Evolutionary conservation across 2,888 invertebrate genomes (phyloP).

Genomic region (Gryllus longicercus): DNA sequence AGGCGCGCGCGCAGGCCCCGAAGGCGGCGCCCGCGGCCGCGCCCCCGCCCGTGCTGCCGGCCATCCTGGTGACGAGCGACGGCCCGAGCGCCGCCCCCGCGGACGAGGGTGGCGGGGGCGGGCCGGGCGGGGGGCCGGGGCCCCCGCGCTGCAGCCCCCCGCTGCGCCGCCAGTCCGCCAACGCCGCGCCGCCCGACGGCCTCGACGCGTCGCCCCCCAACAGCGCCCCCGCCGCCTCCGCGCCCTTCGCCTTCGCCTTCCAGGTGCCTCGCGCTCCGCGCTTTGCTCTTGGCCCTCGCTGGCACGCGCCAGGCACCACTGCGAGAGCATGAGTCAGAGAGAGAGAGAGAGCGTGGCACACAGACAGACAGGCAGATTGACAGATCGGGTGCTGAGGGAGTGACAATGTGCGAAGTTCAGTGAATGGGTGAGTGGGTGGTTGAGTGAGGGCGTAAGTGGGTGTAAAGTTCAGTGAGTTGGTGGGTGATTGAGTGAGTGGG

Average conservation of each 20-base stretch:
- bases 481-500: too few species aligned
- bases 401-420: too few species aligned
- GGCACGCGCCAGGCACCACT: too few species aligned
- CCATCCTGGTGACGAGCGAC: not conserved
- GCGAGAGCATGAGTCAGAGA: too few species aligned
- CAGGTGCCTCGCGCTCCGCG: not conserved
- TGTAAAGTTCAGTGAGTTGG: too few species aligned
- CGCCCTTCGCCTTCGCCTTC: not conserved
- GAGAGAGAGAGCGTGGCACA: too few species aligned
- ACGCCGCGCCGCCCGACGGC: not conserved
- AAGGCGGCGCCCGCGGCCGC: conserved; percentile 9
- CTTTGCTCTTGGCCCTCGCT: too few species aligned
- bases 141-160: not conserved
- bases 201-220: not conserved
- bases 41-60: not conserved
- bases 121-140: not conserved
- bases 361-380: too few species aligned
- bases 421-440: too few species aligned
- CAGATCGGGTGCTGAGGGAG: too few species aligned
- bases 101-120: not conserved
- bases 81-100: not conserved
- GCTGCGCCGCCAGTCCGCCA: not conserved
- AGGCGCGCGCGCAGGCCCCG: conserved; percentile 31
- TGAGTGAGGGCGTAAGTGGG: too few species aligned
- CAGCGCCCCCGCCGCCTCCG: not conserved